Conservation (phyloP, 2,797 vertebrate genomes). For the Phoxinus dragarum region DNA sequence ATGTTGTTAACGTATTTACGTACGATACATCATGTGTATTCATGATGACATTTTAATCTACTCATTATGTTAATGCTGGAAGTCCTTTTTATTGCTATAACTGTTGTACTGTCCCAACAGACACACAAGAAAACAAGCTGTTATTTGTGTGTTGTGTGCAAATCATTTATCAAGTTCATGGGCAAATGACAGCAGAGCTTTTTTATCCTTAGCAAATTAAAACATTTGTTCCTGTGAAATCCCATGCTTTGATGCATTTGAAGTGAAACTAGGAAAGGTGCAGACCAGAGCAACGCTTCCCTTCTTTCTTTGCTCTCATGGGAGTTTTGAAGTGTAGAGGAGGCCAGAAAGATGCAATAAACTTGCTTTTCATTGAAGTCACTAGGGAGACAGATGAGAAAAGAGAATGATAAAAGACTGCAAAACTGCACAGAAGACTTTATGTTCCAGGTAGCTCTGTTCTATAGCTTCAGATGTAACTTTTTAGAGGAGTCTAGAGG, state of each 20-base stretch:
- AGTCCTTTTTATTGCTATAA: neutral
- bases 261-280: neutral
- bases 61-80: neutral
- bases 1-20: neutral
- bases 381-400: neutral
- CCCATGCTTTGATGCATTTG: slow-evolving; percentile 4
- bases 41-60: neutral
- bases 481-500: neutral
- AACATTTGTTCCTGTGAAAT: neutral
- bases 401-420: neutral
- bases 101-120: neutral
- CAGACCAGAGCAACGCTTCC: neutral
- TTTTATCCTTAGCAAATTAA: neutral
- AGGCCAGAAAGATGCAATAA: neutral
- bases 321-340: slow-evolving; percentile 11
- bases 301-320: slow-evolving; percentile 1
- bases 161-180: neutral
- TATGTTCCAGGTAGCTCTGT: slow-evolving; percentile 8
- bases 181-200: neutral
- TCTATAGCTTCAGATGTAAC: neutral
- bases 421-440: neutral
- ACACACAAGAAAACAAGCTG: neutral
- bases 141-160: neutral
- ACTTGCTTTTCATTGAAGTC: slow-evolving; percentile 16
- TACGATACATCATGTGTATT: neutral